Base-by-base conservation (phyloP, 2,888 invertebrate species). In the Epiblema foenella region DNA sequence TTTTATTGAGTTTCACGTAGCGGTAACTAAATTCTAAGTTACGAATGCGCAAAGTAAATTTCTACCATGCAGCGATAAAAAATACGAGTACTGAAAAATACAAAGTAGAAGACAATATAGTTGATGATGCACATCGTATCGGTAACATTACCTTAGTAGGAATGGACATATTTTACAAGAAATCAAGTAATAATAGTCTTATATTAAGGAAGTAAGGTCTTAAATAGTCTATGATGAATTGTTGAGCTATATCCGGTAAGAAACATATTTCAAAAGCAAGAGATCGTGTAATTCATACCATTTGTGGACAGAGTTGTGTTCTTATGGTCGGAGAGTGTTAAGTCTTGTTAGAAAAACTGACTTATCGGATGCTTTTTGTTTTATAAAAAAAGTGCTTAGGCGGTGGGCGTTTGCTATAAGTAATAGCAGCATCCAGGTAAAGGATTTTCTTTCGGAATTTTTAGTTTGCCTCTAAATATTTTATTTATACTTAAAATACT, bases 261-360 rank as follows among this genome's bases (percentile, higher is more conserved):
- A 9, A 39, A 51, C 7, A 63, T 49, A 18, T 60, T 60, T 60
- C 20, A 39, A 54, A 37, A 39, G 15, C 54, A 64, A 4, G 20
- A 63, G 17, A 64, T 39, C 37, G 52, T 64, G 52, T 52, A 64
- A 64, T 64, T 64, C 52, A 11, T 54, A 54, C 64, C 52, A 20
- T 64, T 64, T 64, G 15, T 46, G 12, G 11, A 46, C 60, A 24
- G 29, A 46, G 10, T 10, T 2, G 15, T 64, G 52, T 37, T 63
- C 51, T 52, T 20, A 46, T 24, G n/a, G 46, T n/a, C 8, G 8
- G 46, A n/a, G 42, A 46, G n/a, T 46, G 10, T 20, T 46, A 46
- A 46, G n/a, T 17, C 33, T 57, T 2, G 2, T 10, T 60, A 24
- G 42, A 60, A 46, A 46, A 60, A 60, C 42, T 24, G 24, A 29